phyloP scores from a whole-genome alignment of 2,113 vertebrate genomes.

The Aythya baeri region DNA sequence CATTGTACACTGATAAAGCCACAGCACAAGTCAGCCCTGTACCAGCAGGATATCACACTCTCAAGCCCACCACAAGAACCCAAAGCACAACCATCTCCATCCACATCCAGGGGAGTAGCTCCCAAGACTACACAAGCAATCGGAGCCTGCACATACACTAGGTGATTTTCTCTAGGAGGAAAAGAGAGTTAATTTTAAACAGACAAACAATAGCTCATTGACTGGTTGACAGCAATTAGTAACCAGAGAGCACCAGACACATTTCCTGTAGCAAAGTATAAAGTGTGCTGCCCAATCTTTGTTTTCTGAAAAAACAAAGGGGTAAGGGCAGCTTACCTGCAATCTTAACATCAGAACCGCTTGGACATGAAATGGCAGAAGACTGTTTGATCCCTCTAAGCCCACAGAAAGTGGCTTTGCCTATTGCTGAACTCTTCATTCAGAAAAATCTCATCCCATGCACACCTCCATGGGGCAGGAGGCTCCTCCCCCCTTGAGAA shows the following conservation, averaged over 20 bases:
- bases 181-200: constrained; percentile 65
- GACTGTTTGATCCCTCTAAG: not conserved
- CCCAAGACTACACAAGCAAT: not conserved
- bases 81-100: not conserved
- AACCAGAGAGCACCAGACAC: constrained; percentile 11
- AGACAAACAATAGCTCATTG: constrained; percentile 55
- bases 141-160: accelerated
- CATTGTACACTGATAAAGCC: not conserved
- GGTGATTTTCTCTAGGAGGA: not conserved
- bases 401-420: not conserved
- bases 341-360: not conserved
- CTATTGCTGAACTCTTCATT: not conserved
- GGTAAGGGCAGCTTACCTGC: not conserved
- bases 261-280: not conserved
- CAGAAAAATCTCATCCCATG: not conserved
- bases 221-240: constrained; percentile 48
- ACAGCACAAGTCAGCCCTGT: not conserved
- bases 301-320: not conserved
- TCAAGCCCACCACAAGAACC: not conserved
- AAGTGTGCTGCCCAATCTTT: accelerated
- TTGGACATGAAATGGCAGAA: not conserved
- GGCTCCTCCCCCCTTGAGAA: not conserved
- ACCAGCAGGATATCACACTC: not conserved
- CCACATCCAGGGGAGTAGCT: not conserved
- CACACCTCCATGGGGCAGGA: not conserved